phyloP scores from a whole-genome alignment of 2,888 invertebrate genomes.

The Sclerodermus sp. region DNA sequence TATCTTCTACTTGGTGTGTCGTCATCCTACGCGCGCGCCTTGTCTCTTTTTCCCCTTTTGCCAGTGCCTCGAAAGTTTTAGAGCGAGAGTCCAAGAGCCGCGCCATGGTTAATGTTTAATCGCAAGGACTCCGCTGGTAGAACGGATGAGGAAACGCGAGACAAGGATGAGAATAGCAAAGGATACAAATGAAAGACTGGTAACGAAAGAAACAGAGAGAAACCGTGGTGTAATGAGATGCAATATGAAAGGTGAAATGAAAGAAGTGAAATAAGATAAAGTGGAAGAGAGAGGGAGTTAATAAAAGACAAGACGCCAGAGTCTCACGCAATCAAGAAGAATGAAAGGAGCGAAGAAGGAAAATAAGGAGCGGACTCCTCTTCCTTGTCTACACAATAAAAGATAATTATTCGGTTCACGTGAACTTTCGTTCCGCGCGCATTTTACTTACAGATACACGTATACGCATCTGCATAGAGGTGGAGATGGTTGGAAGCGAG shows the following conservation, averaged over 20 bases:
- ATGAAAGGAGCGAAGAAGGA: slow-evolving; percentile 10
- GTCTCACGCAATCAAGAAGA: slow-evolving; percentile 9
- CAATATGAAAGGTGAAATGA: neutral
- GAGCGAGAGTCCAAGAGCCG: neutral
- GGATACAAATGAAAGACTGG: slow-evolving; percentile 2
- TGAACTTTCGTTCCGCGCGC: no score
- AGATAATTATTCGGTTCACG: no score
- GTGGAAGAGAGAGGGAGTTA: slow-evolving; percentile 13
- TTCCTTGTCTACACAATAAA: neutral
- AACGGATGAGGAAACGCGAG: neutral
- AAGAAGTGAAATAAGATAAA: neutral
- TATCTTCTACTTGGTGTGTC: neutral
- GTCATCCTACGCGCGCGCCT: neutral
- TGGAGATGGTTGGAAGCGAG: no score
- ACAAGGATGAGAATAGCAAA: slow-evolving; percentile 1
- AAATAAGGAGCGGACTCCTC: neutral
- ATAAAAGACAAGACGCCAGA: slow-evolving; percentile 15
- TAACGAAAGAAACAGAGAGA: slow-evolving; percentile 2
- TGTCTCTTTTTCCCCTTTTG: neutral
- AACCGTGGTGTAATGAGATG: slow-evolving; percentile 4
- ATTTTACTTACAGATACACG: no score
- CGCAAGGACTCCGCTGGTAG: slow-evolving; percentile 5
- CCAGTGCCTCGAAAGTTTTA: slow-evolving; percentile 11
- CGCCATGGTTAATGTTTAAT: slow-evolving; percentile 26
- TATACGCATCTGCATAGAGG: no score